Evolutionary conservation across 2,888 invertebrate genomes (phyloP), one percentile per base, ranked within the genome.

Genomic region (Lithophane semibrunnea): DNA sequence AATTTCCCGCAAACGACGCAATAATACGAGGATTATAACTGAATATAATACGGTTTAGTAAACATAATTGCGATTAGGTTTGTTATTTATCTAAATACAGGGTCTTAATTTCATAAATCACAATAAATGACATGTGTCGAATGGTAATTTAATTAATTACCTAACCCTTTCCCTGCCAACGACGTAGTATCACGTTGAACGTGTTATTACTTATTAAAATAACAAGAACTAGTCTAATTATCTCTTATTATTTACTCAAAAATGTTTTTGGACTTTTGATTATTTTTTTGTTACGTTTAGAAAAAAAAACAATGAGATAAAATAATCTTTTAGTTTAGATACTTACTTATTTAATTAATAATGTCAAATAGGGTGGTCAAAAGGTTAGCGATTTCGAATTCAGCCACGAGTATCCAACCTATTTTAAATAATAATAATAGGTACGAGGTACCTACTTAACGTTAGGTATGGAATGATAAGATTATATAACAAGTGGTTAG

Each of bases 241-340:
- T 52, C 2, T 18, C 10, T 47, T 18, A 67, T n/a, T 24, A 12
- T 72, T 42, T 24, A 69, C 21, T 44, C 16, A 69, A 54, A 70
- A 73, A 21, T 54, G 0, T 52, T 52, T 18, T 21, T 42, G 13
- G 24, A 13, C 44, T 29, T 16, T 56, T n/a, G 21, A 69, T 54
- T 37, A 37, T 4, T 71, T 12, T n/a, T 8, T 49, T 18, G 3
- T 37, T 47, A 49, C 16, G 29, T 56, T 54, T 21, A n/a, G 37
- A 12, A 13, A 72, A 56, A 70, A 72, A 13, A 18, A 2, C 3
- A 56, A 8, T 1, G 49, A 71, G 54, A 71, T 71, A 73, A 73
- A 68, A 52, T 42, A n/a, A 49, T 68, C 4, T 58, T 42, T 69
- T 24, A 49, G 8, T 24, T 58, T 21, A 37, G 4, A 37, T 49